Evolutionary conservation across 2,113 vertebrate species (phyloP).

Genomic region (Dascyllus trimaculatus): DNA sequence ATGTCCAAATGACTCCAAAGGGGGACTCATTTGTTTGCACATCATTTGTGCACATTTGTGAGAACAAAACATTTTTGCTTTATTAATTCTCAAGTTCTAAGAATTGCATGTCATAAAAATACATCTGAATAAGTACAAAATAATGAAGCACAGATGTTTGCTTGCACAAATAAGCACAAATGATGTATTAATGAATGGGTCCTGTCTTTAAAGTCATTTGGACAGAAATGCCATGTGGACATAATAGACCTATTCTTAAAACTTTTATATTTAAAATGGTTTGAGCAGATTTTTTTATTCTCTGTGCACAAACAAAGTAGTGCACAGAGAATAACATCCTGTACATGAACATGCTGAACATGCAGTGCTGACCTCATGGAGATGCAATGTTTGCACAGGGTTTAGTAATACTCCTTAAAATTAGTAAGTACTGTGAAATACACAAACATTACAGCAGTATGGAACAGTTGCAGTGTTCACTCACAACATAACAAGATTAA

Average conservation of each 20-base stretch:
- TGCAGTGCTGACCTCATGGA: too few relatives aligned
- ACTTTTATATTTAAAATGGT: neutral
- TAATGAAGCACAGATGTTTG: slow-evolving; percentile 9
- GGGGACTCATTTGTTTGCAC: neutral
- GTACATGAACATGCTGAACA: too few relatives aligned
- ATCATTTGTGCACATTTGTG: neutral
- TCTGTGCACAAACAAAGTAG: too few relatives aligned
- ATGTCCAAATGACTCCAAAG: neutral
- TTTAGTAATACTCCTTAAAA: too few relatives aligned
- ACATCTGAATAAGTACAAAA: neutral
- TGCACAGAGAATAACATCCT: too few relatives aligned
- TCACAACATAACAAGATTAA: too few relatives aligned
- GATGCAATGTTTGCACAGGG: too few relatives aligned
- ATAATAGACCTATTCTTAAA: neutral
- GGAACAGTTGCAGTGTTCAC: too few relatives aligned
- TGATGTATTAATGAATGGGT: neutral
- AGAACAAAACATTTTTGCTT: neutral
- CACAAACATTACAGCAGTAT: too few relatives aligned
- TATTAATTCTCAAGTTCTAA: neutral
- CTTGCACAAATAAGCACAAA: slow-evolving; percentile 1
- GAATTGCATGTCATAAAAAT: neutral
- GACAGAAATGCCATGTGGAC: neutral
- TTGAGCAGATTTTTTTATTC: too few relatives aligned
- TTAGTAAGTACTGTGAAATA: too few relatives aligned
- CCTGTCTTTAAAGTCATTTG: neutral